Base-by-base conservation (phyloP, 2,113 vertebrate species). In the Otus sunia region DNA sequence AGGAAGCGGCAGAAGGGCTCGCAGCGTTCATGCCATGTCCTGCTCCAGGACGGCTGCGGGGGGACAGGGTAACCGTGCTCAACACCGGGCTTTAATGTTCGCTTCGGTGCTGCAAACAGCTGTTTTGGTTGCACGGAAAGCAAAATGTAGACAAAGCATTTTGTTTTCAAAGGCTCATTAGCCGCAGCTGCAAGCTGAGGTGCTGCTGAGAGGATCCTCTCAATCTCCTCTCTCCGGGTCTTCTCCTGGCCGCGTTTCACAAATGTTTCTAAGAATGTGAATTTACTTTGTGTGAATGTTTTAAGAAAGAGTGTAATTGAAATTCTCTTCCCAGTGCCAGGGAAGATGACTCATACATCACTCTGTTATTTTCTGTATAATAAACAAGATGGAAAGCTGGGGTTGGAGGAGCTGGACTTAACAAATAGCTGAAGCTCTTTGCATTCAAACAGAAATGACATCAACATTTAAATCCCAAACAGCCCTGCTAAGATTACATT, bases 371-470 rank as follows among this genome's bases (percentile, higher is more conserved):
- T 93, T 59, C 80, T 59, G 67, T 91, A 52, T 75, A 81, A 90
- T 90, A 91, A 95, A 92, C 91, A 88, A 69, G 91, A 58, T 10
- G 34, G 90, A 66, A 80, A 77, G 77, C 77, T 1, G 3, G 68
- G 90, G 27, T 15, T 80, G 85, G 75, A n/a, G 87, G 69, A 87
- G 81, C 80, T 30, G 92, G 59, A n/a, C 94, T 81, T 73, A 86
- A 92, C 85, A 80, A 96, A 97, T 88, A 92, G 93, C 85, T 78
- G 82, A 69, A 87, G 81, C 87, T 86, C 69, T 92, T 80, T 89
- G 86, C 94, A 92, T 85, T 75, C 92, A 89, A 95, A 93, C 87
- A 92, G 83, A 62, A 83, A 79, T 91, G 93, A 79, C 95, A 95
- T 84, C 90, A 89, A 78, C 92, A 86, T 88, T 94, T 75, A 90